Evolutionary conservation across 2,888 invertebrate species (phyloP).

Genomic region (Meta bourneti): DNA sequence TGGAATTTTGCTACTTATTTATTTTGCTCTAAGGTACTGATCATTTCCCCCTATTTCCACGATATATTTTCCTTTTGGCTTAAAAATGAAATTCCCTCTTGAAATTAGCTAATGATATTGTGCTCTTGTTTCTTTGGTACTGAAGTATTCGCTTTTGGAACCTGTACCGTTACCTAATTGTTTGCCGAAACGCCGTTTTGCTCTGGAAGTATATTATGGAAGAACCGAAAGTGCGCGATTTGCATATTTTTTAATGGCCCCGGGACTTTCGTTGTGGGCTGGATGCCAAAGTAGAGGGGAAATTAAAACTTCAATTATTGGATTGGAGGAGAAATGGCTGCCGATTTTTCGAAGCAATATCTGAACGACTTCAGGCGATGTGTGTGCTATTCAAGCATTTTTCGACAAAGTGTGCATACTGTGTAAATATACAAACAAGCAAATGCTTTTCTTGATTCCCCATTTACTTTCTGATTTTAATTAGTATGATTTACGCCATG

Average conservation of each 20-base stretch:
- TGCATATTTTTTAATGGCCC: constrained; percentile 7
- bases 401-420: neutral
- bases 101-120: neutral
- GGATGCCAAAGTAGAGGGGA: neutral
- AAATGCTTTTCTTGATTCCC: too few relatives aligned
- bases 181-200: too few relatives aligned
- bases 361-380: neutral
- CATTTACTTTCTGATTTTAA: too few relatives aligned
- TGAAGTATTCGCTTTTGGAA: too few relatives aligned
- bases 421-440: neutral
- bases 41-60: neutral
- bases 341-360: neutral
- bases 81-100: too few relatives aligned
- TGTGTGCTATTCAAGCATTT: neutral
- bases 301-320: neutral
- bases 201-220: too few relatives aligned
- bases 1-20: constrained; percentile 13
- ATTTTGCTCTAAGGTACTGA: neutral
- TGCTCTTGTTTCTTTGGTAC: neutral
- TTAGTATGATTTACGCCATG: neutral
- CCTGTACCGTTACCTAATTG: too few relatives aligned
- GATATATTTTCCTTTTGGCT: too few relatives aligned
- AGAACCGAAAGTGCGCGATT: neutral
- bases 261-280: neutral
- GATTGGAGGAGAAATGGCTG: neutral